Conservation (phyloP, 2,888 invertebrate species). For the Zaprionus bogoriensis region DNA sequence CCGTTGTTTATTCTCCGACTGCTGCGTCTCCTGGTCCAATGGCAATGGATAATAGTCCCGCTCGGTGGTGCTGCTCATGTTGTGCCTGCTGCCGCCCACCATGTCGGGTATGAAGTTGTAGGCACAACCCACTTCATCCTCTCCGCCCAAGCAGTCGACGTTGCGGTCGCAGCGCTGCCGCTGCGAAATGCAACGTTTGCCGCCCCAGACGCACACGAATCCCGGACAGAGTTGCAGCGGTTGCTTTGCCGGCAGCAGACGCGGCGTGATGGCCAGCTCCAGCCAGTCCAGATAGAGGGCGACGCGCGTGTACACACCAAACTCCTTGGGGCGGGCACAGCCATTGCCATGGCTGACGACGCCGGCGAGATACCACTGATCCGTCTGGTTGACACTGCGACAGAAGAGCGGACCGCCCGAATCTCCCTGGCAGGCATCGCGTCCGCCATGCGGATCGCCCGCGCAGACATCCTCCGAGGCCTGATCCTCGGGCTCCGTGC, state of each 20-base stretch:
- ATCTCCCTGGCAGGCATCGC: slow-evolving; percentile 90
- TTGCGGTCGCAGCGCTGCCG: slow-evolving; percentile 88
- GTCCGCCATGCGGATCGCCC: slow-evolving; percentile 88
- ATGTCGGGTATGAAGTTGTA: slow-evolving; percentile 80
- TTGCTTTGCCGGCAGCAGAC: slow-evolving; percentile 82
- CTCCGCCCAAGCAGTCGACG: slow-evolving; percentile 90
- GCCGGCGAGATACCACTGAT: slow-evolving; percentile 92
- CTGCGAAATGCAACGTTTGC: slow-evolving; percentile 87
- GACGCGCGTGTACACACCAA: slow-evolving; percentile 92
- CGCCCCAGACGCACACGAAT: slow-evolving; percentile 87
- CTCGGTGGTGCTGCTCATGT: slow-evolving; percentile 59
- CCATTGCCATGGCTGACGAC: slow-evolving; percentile 94
- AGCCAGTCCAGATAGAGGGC: slow-evolving; percentile 91
- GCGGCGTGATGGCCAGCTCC: slow-evolving; percentile 76
- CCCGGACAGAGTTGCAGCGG: slow-evolving; percentile 89
- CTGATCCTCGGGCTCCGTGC: slow-evolving; percentile 87
- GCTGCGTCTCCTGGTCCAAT: slow-evolving; percentile 12
- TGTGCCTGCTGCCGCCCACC: slow-evolving; percentile 63
- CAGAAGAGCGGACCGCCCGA: slow-evolving; percentile 94
- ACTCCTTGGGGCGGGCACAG: slow-evolving; percentile 90
- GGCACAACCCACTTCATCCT: slow-evolving; percentile 90
- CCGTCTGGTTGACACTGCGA: slow-evolving; percentile 86
- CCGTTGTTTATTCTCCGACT: slow-evolving; percentile 23
- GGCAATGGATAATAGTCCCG: slow-evolving; percentile 68
- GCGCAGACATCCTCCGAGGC: slow-evolving; percentile 90